These are phyloP conservation scores for Limenitis camilla DNA, from an alignment of 2,888 invertebrate species.

Conservation along the genomic window DNA sequence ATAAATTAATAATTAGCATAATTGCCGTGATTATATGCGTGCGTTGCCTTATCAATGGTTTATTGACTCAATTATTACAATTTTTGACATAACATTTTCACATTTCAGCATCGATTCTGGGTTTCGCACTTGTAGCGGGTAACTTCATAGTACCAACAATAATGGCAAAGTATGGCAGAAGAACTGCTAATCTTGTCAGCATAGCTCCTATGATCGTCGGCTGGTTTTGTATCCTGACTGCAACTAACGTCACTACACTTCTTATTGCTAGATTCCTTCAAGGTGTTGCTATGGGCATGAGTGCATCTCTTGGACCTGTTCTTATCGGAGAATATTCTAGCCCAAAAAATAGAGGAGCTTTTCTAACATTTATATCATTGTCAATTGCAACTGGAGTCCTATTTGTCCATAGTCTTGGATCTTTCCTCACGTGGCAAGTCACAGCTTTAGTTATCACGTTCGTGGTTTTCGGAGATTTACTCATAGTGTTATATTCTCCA, in stretches of 20 bases:
- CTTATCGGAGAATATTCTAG: slow-evolving; percentile 73
- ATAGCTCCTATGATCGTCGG: slow-evolving; percentile 63
- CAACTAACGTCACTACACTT: slow-evolving; percentile 44
- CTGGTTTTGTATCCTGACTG: slow-evolving; percentile 65
- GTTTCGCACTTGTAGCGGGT: slow-evolving; percentile 45
- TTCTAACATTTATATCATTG: slow-evolving; percentile 75
- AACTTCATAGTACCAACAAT: slow-evolving; percentile 50
- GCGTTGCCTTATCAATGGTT: slow-evolving; percentile 1
- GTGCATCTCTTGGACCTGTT: slow-evolving; percentile 60
- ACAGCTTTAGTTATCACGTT: slow-evolving; percentile 64
- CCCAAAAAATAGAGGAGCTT: slow-evolving; percentile 74
- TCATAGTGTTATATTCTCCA: slow-evolving; percentile 55
- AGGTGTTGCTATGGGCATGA: slow-evolving; percentile 69
- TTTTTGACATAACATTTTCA: background rate
- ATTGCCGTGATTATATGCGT: no score
- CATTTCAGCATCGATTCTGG: slow-evolving; percentile 49
- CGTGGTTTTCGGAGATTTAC: slow-evolving; percentile 59
- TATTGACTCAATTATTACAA: no score
- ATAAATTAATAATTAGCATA: no score
- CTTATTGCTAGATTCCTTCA: slow-evolving; percentile 49
- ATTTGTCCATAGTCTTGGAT: slow-evolving; percentile 75
- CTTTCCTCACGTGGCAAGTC: slow-evolving; percentile 69
- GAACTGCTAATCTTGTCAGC: slow-evolving; percentile 59
- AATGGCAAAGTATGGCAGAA: slow-evolving; percentile 73
- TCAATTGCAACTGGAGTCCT: slow-evolving; percentile 75